Evolutionary conservation across 1,140 invertebrate genomes (phyloP), one percentile per base, ranked within the genome.

Genomic region (Teleogryllus occipitalis): DNA sequence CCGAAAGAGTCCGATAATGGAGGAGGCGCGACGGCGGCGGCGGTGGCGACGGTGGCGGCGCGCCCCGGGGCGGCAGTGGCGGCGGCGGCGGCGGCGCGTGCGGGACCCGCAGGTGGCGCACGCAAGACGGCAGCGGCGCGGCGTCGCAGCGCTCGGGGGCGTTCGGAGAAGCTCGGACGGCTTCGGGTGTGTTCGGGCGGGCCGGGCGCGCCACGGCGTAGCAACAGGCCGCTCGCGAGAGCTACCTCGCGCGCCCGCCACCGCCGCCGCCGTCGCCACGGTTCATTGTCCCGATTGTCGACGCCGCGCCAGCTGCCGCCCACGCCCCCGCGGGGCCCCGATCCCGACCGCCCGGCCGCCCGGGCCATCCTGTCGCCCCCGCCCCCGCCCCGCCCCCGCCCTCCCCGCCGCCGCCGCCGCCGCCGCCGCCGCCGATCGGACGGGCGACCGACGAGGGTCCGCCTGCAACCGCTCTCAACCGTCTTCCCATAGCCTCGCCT

Each of bases 271-370:
- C 54, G 54, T 65, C 54, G 54, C 54, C 54, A 65, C 54, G 54
- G 54, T 65, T 65, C 54, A 65, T 65, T 65, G 54, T 65, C 54
- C 54, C 54, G 54, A 65, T 65, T 65, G 54, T 65, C 54, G 54
- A 65, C 54, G 54, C 54, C 54, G 18, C 54, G 54, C 54, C 54
- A 65, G 54, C 54, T 65, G 54, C 54, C 27, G 54, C 54, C 54
- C 54, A 10, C 54, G 54, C 10, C 18, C 54, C 10, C 10, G 10
- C 54, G 54, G 10, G 10, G 54, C 54, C 18, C 18, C 54, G 10
- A 65, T 10, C 54, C 54, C 18, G 10, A 10, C 54, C 54, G 18
- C 54, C 54, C 54, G 10, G 7, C 54, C 54, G 54, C 54, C 54
- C 54, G 18, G 10, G 7, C 54, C 27, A 39, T 39, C 27, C 54